phyloP scores from a whole-genome alignment of 2,113 vertebrate genomes.

The Archocentrus centrarchus region DNA sequence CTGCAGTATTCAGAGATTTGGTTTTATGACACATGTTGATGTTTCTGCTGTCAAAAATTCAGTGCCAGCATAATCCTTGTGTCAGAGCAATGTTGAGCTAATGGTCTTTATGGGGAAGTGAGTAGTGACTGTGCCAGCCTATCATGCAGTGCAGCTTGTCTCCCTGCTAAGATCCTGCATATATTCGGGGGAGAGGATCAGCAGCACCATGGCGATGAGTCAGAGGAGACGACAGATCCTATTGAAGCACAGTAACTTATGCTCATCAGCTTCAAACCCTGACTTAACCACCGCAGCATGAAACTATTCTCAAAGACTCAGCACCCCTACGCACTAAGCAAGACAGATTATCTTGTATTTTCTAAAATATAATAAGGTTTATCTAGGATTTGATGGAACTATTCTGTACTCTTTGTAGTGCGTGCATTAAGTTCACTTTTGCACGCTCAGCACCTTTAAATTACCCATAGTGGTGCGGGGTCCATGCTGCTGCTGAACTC shows the following conservation, averaged over 20 bases:
- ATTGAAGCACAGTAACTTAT: background rate
- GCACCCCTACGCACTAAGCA: background rate
- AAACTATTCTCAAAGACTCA: background rate
- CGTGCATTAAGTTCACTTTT: too few relatives aligned
- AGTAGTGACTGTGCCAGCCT: constrained; percentile 14
- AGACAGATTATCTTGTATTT: too few relatives aligned
- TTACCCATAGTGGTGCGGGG: too few relatives aligned
- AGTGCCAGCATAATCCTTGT: constrained; percentile 3
- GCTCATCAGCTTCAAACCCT: background rate
- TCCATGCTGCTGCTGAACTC: too few relatives aligned
- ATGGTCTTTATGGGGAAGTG: constrained; percentile 15
- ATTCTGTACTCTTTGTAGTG: too few relatives aligned
- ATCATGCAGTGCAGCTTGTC: background rate
- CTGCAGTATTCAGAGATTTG: background rate
- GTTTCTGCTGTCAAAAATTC: constrained; percentile 22
- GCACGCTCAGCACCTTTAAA: too few relatives aligned
- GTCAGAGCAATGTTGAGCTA: constrained; percentile 32
- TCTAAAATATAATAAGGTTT: too few relatives aligned
- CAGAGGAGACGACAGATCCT: background rate
- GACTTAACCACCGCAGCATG: background rate
- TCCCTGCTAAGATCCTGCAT: background rate
- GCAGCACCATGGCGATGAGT: background rate
- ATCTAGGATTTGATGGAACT: too few relatives aligned
- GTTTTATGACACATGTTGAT: constrained; percentile 18
- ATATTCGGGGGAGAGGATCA: background rate